Base-by-base conservation (phyloP, 2,888 invertebrate genomes). In the Polyploca ridens region DNA sequence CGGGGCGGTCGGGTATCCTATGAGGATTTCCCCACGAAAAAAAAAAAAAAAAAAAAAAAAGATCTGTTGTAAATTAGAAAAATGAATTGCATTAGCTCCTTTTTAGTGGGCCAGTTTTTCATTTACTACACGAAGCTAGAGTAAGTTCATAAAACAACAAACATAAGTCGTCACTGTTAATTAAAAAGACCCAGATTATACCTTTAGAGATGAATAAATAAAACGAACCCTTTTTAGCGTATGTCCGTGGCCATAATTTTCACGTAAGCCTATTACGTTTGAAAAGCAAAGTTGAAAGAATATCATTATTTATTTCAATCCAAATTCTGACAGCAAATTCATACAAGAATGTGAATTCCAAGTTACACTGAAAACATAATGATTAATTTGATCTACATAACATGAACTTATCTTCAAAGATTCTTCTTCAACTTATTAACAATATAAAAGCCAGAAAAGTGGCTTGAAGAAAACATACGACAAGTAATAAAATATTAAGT, bases 321-420 rank as follows among this genome's bases (percentile, higher is more conserved):
- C 35, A 38, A 60, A 54, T 54, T 10, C 16, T 49, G 35, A 8
- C 59, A 60, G 16, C 41, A 61, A 44, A 41, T 27, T 41, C 7
- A 19, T 16, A 38, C 38, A 59, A n/a, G n/a, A n/a, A n/a, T n/a
- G n/a, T n/a, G n/a, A n/a, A n/a, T n/a, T n/a, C n/a, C n/a, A n/a
- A 38, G 59, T 38, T 16, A 19, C 19, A 11, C 1, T 19, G 60
- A 60, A 60, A 60, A 41, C 38, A 60, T 60, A 41, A 60, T 41
- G 16, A 44, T 61, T 10, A 44, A 61, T 41, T 41, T 60, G 19
- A 60, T 60, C n/a, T 19, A 60, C 19, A 38, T 59, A 59, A 60
- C 60, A 61, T 61, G 11, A 27, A 41, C 14, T 16, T 19, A 5
- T 27, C 38, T 41, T 13, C 27, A 1, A 33, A 41, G 5, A 10